Conservation (phyloP, 1,140 invertebrate species). For the Vanessa tameamea region DNA sequence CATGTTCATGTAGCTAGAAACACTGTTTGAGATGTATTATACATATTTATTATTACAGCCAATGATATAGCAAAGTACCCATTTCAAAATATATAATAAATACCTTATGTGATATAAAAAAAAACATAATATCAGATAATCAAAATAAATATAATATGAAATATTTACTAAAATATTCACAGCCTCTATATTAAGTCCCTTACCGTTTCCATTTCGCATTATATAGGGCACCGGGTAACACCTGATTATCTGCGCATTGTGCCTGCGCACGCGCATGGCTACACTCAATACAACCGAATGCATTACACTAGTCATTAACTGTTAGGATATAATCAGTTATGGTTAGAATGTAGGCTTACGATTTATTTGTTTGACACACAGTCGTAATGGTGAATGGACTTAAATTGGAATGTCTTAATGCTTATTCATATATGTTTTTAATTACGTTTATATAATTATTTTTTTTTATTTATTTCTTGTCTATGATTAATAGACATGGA, state of each 20-base stretch:
- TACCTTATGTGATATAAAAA: no score
- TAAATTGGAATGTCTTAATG: neutral
- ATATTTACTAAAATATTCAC: slow-evolving; percentile 14
- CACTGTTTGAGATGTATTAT: neutral
- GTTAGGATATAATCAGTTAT: slow-evolving; percentile 9
- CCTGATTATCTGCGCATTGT: slow-evolving; percentile 70
- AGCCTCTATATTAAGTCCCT: slow-evolving; percentile 53
- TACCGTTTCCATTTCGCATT: slow-evolving; percentile 62
- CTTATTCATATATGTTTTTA: neutral
- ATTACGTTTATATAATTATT: no score
- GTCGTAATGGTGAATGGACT: neutral
- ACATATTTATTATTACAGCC: neutral
- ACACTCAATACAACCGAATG: slow-evolving; percentile 22
- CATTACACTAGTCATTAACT: slow-evolving; percentile 29
- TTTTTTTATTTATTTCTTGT: no score
- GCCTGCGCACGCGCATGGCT: slow-evolving; percentile 40
- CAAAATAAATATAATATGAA: no score
- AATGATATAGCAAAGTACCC: no score
- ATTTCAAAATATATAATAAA: no score
- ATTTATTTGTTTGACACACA: neutral
- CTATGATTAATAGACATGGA: neutral
- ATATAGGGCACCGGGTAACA: slow-evolving; percentile 76
- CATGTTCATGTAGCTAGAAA: neutral
- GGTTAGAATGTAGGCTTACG: neutral
- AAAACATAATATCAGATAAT: no score